Conservation (phyloP, 2,113 vertebrate species). For the Bettongia penicillata region DNA sequence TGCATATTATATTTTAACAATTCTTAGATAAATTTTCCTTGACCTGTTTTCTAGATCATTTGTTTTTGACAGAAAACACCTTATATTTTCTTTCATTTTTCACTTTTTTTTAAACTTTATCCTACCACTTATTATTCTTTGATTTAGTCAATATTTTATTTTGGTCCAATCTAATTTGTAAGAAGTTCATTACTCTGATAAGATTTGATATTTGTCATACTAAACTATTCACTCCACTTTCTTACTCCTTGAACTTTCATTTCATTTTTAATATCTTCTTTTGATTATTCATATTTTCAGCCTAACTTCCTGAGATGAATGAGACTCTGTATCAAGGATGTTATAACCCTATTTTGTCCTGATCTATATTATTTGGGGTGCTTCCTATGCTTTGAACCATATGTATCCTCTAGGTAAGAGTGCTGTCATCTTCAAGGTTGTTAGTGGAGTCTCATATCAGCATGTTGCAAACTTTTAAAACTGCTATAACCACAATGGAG, state of each 20-base stretch:
- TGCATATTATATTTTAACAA: not conserved
- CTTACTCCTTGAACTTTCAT: not conserved
- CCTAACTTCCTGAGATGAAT: too few species aligned
- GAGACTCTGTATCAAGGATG: too few species aligned
- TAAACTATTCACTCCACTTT: not conserved
- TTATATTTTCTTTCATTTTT: not conserved
- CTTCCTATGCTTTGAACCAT: not conserved
- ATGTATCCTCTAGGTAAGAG: not conserved
- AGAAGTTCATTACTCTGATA: not conserved
- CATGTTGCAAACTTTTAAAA: not conserved
- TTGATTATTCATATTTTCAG: not conserved
- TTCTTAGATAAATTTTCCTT: not conserved
- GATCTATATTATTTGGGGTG: not conserved
- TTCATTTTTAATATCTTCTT: not conserved
- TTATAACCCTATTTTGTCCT: not conserved
- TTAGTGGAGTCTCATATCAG: not conserved
- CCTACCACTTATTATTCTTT: not conserved
- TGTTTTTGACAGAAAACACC: not conserved
- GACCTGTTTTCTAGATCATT: not conserved
- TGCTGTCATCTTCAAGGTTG: not conserved
- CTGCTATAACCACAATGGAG: too few species aligned
- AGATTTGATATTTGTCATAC: not conserved
- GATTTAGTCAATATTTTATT: not conserved
- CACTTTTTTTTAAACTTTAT: not conserved
- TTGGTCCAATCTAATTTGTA: not conserved